Percentiles rank a stretch among this genome's conserved stretches.
Evolutionary conservation across 2,797 vertebrate genomes (phyloP).

Genomic region (Melanotaenia parkinsoni): DNA sequence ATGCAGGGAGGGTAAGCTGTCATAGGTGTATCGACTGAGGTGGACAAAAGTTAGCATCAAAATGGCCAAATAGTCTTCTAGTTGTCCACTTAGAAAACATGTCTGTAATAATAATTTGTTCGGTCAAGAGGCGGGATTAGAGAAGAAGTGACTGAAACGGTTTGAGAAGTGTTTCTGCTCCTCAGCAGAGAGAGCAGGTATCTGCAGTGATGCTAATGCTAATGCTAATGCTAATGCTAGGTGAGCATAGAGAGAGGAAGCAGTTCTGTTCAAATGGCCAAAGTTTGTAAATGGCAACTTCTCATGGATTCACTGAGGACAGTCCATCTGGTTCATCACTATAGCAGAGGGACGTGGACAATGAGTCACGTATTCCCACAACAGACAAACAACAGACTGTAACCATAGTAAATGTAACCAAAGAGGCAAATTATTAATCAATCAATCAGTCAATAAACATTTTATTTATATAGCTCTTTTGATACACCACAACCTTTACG

Average conservation of each 20-base stretch:
- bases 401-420: conserved; percentile 8
- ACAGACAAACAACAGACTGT: neutral
- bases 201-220: neutral
- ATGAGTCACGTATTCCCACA: neutral
- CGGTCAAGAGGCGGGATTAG: neutral
- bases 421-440: too few relatives aligned
- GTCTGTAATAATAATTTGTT: neutral
- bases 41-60: neutral
- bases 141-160: neutral
- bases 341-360: conserved; percentile 13
- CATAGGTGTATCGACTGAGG: neutral
- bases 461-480: too few relatives aligned
- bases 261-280: conserved; percentile 1
- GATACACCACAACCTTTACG: too few relatives aligned
- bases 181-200: neutral
- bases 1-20: neutral
- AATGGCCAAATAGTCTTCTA: neutral
- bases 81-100: neutral
- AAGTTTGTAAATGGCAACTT: conserved; percentile 1
- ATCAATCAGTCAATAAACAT: too few relatives aligned
- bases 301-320: conserved; percentile 1
- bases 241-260: neutral
- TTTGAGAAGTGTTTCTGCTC: neutral
- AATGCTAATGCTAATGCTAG: neutral
- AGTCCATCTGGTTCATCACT: conserved; percentile 22